Conservation (phyloP, 1,140 invertebrate species). For the Cydia strobilella region DNA sequence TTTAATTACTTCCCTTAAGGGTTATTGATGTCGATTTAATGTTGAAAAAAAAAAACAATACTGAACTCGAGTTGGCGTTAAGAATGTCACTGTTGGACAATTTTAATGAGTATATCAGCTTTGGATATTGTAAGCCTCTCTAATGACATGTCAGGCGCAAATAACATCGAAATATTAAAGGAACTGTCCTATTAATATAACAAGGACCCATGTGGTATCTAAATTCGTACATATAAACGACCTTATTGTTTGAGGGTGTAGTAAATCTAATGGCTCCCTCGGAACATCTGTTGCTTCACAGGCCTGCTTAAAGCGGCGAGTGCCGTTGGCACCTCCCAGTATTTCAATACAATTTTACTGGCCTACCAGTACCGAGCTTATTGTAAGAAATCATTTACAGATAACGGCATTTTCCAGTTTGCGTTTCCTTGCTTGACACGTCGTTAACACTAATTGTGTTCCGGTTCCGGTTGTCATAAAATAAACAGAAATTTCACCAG, state of each 20-base stretch:
- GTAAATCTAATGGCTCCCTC: neutral
- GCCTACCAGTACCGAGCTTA: neutral
- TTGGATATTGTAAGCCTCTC: neutral
- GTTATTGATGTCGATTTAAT: no score
- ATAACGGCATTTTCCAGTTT: neutral
- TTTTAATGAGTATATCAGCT: neutral
- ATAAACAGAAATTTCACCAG: neutral
- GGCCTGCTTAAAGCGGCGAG: neutral
- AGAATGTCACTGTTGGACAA: neutral
- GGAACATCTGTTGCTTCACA: conserved; percentile 19
- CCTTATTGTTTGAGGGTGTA: neutral
- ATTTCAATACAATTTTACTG: neutral
- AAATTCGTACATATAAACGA: neutral
- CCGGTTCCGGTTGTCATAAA: conserved; percentile 1
- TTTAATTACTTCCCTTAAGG: no score
- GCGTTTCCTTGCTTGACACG: neutral
- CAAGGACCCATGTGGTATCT: neutral
- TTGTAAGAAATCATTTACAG: conserved; percentile 6
- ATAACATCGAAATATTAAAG: neutral
- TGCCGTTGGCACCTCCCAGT: neutral
- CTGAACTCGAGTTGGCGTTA: neutral
- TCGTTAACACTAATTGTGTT: conserved; percentile 8
- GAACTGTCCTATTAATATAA: neutral
- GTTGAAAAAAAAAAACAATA: neutral
- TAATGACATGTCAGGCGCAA: conserved; percentile 15